Percentiles rank a stretch among this genome's conserved stretches.
Evolutionary conservation across 2,888 invertebrate genomes (phyloP).

Genomic region (Petrolisthes manimaculis): DNA sequence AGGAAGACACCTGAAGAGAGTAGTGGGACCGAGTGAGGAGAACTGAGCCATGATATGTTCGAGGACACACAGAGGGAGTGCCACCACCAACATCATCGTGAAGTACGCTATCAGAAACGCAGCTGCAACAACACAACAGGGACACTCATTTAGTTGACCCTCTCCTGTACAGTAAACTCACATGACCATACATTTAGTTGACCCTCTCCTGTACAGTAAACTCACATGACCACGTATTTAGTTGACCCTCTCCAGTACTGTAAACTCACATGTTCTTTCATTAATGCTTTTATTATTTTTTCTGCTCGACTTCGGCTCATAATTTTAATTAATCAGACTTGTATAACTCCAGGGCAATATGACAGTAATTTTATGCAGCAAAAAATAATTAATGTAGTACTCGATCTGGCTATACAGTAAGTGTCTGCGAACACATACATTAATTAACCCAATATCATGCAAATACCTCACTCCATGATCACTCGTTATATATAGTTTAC

Average conservation of each 20-base stretch:
- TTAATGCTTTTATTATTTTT: too few species aligned
- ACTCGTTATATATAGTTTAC: too few species aligned
- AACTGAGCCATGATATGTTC: constrained; percentile 56
- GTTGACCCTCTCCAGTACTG: too few species aligned
- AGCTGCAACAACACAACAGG: constrained; percentile 20
- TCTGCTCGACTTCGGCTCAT: too few species aligned
- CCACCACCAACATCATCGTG: constrained; percentile 27
- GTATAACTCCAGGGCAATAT: too few species aligned
- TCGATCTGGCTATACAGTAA: neutral
- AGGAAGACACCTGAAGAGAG: constrained; percentile 56
- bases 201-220: neutral
- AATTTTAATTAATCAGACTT: too few species aligned
- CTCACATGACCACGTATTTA: neutral
- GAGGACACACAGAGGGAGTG: constrained; percentile 38
- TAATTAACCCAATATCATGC: neutral
- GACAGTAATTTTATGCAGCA: too few species aligned
- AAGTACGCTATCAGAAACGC: constrained; percentile 52
- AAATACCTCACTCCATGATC: too few species aligned
- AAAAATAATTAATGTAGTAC: too few species aligned
- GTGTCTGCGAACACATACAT: too few species aligned
- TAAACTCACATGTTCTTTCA: too few species aligned
- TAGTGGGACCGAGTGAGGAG: constrained; percentile 53
- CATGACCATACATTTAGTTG: neutral
- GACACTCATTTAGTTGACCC: neutral
- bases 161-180: neutral